A percentile compares a stretch with the other conserved stretches of the same genome.
These are phyloP conservation scores for Flabesymbios commensalis DNA, from an alignment of 2,888 invertebrate species.

Conservation along the genomic window DNA sequence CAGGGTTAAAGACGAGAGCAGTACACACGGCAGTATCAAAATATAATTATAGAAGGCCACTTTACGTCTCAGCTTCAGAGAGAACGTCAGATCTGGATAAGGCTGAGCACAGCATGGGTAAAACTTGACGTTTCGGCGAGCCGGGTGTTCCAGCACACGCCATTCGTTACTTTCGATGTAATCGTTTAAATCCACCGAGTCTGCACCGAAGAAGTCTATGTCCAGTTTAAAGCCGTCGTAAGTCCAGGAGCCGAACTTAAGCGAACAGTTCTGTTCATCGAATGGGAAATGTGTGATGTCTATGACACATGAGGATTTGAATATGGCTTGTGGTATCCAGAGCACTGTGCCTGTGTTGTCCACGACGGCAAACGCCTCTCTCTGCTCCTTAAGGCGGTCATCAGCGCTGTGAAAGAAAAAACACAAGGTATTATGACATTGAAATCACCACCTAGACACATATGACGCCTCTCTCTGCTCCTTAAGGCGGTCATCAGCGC, in stretches of 20 bases:
- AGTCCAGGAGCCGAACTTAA: constrained; percentile 61
- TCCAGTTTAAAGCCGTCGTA: constrained; percentile 51
- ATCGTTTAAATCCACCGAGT: constrained; percentile 37
- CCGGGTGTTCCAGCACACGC: constrained; percentile 50
- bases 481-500: constrained; percentile 57
- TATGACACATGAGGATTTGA: constrained; percentile 58
- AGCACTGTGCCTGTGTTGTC: constrained; percentile 42
- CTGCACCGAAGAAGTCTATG: constrained; percentile 27
- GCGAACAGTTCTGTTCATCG: constrained; percentile 55
- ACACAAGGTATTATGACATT: background rate
- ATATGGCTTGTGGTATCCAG: constrained; percentile 56
- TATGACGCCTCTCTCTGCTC: constrained; percentile 57
- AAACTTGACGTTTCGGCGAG: constrained; percentile 40
- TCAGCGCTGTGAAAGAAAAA: constrained; percentile 53
- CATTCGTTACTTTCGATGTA: constrained; percentile 60
- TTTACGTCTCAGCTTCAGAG: constrained; percentile 42
- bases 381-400: constrained; percentile 52
- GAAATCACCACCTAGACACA: too few relatives aligned
- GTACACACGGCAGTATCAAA: constrained; percentile 60
- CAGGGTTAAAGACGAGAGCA: constrained; percentile 60
- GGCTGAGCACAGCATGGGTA: constrained; percentile 55
- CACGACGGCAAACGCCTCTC: constrained; percentile 54
- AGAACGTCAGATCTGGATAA: constrained; percentile 55
- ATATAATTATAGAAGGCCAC: constrained; percentile 59
- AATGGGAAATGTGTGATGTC: constrained; percentile 60